A percentile compares a stretch with the other conserved stretches of the same genome.
Conservation (phyloP, 2,797 vertebrate genomes). For the Acanthurus tractus region DNA sequence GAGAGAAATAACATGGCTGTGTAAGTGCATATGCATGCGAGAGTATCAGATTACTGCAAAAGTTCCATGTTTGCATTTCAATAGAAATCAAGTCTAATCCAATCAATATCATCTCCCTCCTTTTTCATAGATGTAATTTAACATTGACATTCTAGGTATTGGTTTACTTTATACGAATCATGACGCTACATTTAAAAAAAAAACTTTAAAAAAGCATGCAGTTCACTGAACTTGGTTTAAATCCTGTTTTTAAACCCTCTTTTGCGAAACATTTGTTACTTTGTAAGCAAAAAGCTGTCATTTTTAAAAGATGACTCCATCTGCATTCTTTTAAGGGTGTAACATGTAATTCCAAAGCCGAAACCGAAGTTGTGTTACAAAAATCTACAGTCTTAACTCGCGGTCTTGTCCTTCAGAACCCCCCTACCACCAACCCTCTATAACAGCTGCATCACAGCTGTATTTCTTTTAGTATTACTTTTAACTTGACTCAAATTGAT, state of each 20-base stretch:
- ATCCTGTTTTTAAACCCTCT: neutral
- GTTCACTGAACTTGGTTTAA: neutral
- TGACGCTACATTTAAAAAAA: no score
- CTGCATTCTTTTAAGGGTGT: no score
- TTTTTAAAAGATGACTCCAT: neutral
- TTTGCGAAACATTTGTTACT: neutral
- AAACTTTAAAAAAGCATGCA: neutral
- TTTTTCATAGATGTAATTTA: neutral
- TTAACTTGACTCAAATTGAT: no score
- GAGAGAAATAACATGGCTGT: neutral
- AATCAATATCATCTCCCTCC: neutral
- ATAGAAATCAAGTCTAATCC: conserved; percentile 8
- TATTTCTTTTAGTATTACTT: no score
- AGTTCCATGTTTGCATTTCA: conserved; percentile 14
- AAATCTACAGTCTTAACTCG: no score
- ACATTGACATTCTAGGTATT: neutral
- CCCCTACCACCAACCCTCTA: no score
- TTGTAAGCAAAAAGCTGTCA: neutral
- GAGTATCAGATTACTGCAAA: conserved; percentile 1
- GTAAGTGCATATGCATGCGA: neutral
- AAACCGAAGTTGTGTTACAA: no score
- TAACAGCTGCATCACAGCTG: no score
- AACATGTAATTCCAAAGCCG: no score
- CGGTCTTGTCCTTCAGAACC: no score
- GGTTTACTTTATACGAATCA: neutral